Conservation (phyloP, 2,888 invertebrate genomes). For the Yponomeuta sedellus region DNA sequence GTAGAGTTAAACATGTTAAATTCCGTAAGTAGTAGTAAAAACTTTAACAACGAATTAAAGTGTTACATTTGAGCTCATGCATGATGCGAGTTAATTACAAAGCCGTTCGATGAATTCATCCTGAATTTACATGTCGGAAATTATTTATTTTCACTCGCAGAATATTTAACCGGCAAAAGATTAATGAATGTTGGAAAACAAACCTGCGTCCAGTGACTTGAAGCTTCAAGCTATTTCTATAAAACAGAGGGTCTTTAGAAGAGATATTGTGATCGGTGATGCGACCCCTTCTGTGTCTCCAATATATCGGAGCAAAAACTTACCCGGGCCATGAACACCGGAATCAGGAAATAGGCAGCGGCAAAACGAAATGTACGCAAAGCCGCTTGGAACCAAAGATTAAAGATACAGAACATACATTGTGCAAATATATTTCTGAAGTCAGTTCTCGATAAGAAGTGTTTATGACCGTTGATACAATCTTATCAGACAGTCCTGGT, state of each 20-base stretch:
- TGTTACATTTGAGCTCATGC: too few relatives aligned
- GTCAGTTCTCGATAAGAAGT: not conserved
- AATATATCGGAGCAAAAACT: constrained; percentile 27
- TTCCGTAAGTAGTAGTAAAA: too few relatives aligned
- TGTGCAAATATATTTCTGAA: not conserved
- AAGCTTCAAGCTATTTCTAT: not conserved
- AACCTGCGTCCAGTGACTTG: not conserved
- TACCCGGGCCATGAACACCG: constrained; percentile 31
- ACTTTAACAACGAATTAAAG: too few relatives aligned
- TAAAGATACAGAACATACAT: constrained; percentile 21
- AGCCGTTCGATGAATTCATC: too few relatives aligned
- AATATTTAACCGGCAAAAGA: constrained; percentile 1
- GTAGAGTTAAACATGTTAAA: too few relatives aligned
- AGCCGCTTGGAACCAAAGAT: constrained; percentile 34
- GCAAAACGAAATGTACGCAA: constrained; percentile 39
- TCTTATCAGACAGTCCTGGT: too few relatives aligned
- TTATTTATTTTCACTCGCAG: not conserved
- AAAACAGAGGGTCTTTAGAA: not conserved
- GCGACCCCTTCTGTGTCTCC: constrained; percentile 25
- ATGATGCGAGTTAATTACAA: too few relatives aligned
- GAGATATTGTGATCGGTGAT: not conserved
- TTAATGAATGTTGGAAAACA: constrained; percentile 6
- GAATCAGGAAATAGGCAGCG: constrained; percentile 42
- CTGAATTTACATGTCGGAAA: too few relatives aligned
- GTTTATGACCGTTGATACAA: too few relatives aligned